Base-by-base conservation (phyloP, 1,140 invertebrate species). In the Ridgeia piscesae region DNA sequence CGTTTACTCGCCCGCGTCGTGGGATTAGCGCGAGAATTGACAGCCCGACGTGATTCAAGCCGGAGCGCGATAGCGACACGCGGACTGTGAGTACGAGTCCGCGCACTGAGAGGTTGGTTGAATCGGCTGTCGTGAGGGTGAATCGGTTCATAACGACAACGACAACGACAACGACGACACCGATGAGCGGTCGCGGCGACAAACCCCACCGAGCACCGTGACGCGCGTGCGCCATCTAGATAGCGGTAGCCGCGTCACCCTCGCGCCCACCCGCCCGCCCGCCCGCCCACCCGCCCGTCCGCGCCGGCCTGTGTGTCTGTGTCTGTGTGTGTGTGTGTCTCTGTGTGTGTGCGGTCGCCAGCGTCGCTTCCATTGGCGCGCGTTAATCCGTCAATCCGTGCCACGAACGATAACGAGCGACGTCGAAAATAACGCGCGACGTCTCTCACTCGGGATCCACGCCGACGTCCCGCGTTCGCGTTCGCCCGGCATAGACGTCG, bases 351-450 rank as follows among this genome's bases (percentile, higher is more conserved):
- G 6, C 2, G n/a, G n/a, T n/a, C n/a, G 58, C 17, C 58, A 77
- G 58, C 58, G 58, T 77, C 58, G 11, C 0, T 77, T 77, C 58
- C 58, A 77, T 77, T 77, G 58, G 58, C 14, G 58, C 58, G 58
- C 58, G 58, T 77, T 77, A 77, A 77, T 77, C 58, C 4, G 58
- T 77, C 58, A 77, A 77, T 77, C 58, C 58, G 11, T 77, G 58
- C 58, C 58, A 31, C 17, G 17, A 77, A 77, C 58, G 58, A 77
- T 77, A 77, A 77, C 58, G 58, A 77, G 58, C 58, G 58, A 0
- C 58, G 58, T 77, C 58, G 58, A 77, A 77, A 77, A 77, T 77
- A 77, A 77, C 58, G 58, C 58, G 58, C 58, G 58, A 77, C 58
- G 58, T 77, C 58, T 77, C 58, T 77, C 58, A 77, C 58, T 77